Percentiles rank a stretch among this genome's conserved stretches.
These are phyloP conservation scores for Protonemura montana DNA, from an alignment of 2,888 invertebrate species.

Conservation along the genomic window DNA sequence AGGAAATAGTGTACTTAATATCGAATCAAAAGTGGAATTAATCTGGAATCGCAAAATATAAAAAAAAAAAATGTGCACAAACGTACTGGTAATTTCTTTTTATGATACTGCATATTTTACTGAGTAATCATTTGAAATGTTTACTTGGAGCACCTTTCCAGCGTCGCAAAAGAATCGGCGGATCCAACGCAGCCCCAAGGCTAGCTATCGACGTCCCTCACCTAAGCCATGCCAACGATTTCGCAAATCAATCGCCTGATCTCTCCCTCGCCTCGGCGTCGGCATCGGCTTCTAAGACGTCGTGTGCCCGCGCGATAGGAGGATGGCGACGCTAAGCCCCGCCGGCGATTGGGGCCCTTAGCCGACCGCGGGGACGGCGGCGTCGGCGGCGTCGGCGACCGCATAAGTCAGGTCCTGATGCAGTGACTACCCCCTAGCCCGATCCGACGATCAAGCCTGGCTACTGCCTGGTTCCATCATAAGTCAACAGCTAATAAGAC, in stretches of 20 bases:
- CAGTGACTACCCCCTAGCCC: slow-evolving; percentile 2
- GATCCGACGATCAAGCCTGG: neutral
- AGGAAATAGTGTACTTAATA: too few relatives aligned
- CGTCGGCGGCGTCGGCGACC: neutral
- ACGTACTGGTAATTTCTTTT: too few relatives aligned
- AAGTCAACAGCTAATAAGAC: slow-evolving; percentile 17
- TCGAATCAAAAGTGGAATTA: too few relatives aligned
- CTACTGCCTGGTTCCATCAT: neutral
- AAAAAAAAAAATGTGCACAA: too few relatives aligned
- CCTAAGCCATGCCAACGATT: neutral
- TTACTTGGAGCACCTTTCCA: too few relatives aligned
- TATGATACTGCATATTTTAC: too few relatives aligned
- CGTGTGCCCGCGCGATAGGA: slow-evolving; percentile 15
- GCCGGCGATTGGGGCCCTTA: slow-evolving; percentile 15
- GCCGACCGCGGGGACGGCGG: neutral
- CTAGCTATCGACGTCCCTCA: neutral
- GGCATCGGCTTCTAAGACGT: neutral
- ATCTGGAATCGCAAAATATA: too few relatives aligned
- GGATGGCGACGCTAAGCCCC: neutral
- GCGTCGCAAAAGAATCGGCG: too few relatives aligned
- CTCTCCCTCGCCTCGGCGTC: neutral
- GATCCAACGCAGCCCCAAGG: too few relatives aligned
- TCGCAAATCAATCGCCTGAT: slow-evolving; percentile 30
- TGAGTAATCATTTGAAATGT: too few relatives aligned
- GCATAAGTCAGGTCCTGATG: neutral